Base-by-base conservation (phyloP, 2,888 invertebrate genomes). In the Netelia inedita region DNA sequence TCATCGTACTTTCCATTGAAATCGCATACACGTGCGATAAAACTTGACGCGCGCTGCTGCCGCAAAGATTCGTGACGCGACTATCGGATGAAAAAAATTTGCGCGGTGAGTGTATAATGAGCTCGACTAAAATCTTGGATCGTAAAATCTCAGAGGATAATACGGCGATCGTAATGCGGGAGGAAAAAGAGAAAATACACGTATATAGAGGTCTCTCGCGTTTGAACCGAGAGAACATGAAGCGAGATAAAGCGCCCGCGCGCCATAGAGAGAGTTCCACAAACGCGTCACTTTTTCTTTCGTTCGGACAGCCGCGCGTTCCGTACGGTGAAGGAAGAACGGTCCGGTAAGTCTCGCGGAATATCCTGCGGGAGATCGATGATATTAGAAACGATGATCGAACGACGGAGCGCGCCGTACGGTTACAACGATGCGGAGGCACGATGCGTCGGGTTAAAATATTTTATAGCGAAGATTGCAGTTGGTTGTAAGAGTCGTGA, bases 261-360 rank as follows among this genome's bases (percentile, higher is more conserved):
- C 23, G 23, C 23, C 1, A 23, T 1, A 28, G 28, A 28, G 28
- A 46, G 55, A 72, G 79, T 79, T 66, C 19, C 74, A 79, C 74
- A 83, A 79, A 74, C 69, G 83, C 59, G 79, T 83, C 83, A 83
- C 83, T 83, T 72, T 83, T 83, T 83, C 83, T 83, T 83, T 83
- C 83, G 43, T 83, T 46, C 71, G 57, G 2, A 53, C 53, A 53
- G 53, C 53, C 16, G 5, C 28, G 53, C 14, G 53, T 50, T 53
- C 14, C 10, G 2, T n/a, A 53, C 16, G n/a, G 1, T n/a, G 53
- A 53, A 53, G 16, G n/a, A 16, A n/a, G 53, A 53, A 53, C 16
- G 16, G 53, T 28, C 28, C 28, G 28, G 5, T 28, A 28, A 28
- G 28, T 28, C 28, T 28, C 28, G 5, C 5, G 28, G 5, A 28